These are phyloP conservation scores for Eidolon helvum DNA, from an alignment of 2,113 vertebrate species.

Conservation along the genomic window DNA sequence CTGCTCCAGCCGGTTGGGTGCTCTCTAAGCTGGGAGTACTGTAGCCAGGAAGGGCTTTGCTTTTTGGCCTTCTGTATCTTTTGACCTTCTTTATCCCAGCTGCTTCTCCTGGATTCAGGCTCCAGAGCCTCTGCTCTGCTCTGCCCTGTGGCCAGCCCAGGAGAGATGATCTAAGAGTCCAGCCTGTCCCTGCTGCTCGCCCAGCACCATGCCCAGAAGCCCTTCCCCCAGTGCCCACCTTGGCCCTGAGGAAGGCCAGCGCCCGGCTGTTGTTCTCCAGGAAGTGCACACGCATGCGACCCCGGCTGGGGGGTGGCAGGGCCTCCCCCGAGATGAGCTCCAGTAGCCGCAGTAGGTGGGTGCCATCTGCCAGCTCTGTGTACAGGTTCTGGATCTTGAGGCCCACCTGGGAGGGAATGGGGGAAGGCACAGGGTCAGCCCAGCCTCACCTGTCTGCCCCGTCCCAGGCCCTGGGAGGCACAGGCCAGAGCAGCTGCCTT, in stretches of 20 bases:
- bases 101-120: neutral
- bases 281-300: constrained; percentile 89
- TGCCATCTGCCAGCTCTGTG: constrained; percentile 88
- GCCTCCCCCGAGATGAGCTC: constrained; percentile 89
- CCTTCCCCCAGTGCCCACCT: constrained; percentile 78
- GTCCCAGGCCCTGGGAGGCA: neutral
- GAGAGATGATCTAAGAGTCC: neutral
- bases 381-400: constrained; percentile 87
- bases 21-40: neutral
- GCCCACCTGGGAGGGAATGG: constrained; percentile 77
- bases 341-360: constrained; percentile 87
- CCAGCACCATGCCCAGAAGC: neutral
- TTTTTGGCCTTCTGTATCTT: neutral
- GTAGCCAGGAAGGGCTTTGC: neutral
- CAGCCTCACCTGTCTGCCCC: too few species aligned
- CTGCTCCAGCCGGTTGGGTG: neutral
- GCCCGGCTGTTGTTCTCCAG: constrained; percentile 95
- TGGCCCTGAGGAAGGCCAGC: constrained; percentile 91
- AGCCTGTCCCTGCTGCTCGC: neutral
- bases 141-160: neutral
- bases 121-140: neutral
- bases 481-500: neutral
- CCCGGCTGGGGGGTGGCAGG: constrained; percentile 85
- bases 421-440: neutral
- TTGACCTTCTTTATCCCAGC: neutral